Conservation (phyloP, 2,113 vertebrate species). For the Patagioenas fasciata region DNA sequence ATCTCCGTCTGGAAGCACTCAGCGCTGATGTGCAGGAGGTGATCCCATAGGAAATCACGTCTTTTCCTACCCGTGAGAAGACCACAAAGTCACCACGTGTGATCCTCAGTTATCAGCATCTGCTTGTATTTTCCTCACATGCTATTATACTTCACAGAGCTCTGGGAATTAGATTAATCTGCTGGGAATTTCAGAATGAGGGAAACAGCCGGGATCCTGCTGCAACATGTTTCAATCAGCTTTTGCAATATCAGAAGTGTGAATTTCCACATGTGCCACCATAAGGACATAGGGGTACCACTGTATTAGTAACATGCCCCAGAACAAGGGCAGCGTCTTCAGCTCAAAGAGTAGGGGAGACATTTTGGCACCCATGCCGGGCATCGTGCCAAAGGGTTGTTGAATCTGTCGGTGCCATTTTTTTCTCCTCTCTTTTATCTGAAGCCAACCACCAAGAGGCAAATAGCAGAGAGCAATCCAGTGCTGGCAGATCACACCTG, state of each 20-base stretch:
- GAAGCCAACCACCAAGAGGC: neutral
- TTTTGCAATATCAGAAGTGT: neutral
- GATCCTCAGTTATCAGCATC: neutral
- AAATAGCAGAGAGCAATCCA: neutral
- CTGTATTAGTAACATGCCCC: neutral
- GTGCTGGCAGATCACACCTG: neutral
- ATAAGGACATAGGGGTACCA: fast-evolving
- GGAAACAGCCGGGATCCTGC: fast-evolving
- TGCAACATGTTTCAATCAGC: neutral
- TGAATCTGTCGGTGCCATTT: neutral
- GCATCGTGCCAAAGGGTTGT: fast-evolving
- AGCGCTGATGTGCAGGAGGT: neutral
- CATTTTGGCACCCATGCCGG: neutral
- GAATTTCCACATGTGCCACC: neutral
- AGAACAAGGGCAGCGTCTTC: neutral
- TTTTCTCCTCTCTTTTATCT: neutral
- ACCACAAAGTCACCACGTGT: neutral
- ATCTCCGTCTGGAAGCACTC: neutral
- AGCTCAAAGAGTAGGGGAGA: neutral
- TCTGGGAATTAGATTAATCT: neutral
- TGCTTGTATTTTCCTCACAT: neutral
- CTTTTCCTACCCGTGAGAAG: neutral
- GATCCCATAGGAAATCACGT: neutral
- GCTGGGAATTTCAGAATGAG: neutral
- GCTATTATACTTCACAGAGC: neutral